These are phyloP conservation scores for Colletes latitarsis DNA, from an alignment of 1,140 invertebrate species.

Conservation along the genomic window DNA sequence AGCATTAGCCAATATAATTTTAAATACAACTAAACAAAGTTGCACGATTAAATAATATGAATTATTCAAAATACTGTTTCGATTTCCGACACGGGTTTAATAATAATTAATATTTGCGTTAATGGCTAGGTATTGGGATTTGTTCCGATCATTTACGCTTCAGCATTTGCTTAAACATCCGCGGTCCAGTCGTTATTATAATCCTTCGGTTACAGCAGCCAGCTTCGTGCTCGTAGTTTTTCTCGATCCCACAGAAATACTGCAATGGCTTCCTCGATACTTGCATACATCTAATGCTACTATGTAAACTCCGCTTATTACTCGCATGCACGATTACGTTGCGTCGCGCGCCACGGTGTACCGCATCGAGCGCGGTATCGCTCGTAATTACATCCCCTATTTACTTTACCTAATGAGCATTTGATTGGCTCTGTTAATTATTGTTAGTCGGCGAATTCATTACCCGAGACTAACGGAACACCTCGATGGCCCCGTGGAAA, in stretches of 20 bases:
- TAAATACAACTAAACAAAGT: no score
- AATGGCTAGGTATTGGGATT: no score
- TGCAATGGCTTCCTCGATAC: constrained; percentile 1
- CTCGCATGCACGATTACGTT: constrained; percentile 39
- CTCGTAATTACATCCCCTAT: constrained; percentile 51
- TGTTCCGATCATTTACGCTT: no score
- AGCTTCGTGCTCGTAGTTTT: no score
- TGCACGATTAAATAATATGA: no score
- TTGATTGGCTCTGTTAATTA: constrained; percentile 62
- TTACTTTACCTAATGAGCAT: constrained; percentile 58
- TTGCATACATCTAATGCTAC: constrained; percentile 12
- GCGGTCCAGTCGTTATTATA: no score
- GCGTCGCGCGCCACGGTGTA: constrained; percentile 5
- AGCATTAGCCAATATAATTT: no score
- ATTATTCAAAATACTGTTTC: no score
- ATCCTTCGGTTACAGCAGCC: no score
- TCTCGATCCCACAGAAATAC: constrained; percentile 1
- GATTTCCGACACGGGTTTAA: no score
- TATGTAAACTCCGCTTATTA: constrained; percentile 51
- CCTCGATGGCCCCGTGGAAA: constrained; percentile 15
- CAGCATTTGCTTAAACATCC: no score
- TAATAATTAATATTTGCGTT: no score
- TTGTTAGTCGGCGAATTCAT: constrained; percentile 47
- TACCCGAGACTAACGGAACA: constrained; percentile 50
- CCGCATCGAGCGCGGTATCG: constrained; percentile 38